These are phyloP conservation scores for Cyphomyrmex costatus DNA, from an alignment of 1,140 invertebrate genomes.

Conservation along the genomic window DNA sequence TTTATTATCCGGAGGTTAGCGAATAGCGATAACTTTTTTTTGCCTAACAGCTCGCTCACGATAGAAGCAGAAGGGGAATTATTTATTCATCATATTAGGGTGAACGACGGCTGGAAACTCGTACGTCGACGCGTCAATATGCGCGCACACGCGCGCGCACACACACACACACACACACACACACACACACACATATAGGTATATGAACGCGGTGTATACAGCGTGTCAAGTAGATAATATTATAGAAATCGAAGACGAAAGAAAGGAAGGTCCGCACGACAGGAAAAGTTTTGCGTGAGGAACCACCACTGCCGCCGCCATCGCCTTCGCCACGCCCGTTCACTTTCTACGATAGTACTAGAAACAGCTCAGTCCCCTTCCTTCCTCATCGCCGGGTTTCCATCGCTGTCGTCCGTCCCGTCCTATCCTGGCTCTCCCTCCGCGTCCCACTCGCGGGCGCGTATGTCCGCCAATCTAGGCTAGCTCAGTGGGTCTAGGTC, in stretches of 20 bases:
- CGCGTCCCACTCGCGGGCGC: constrained; percentile 48
- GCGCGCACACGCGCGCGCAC: not conserved
- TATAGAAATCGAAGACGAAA: constrained; percentile 48
- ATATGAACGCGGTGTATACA: too few relatives aligned
- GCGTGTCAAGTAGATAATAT: constrained; percentile 39
- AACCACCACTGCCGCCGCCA: constrained; percentile 3
- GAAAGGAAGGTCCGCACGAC: constrained; percentile 46
- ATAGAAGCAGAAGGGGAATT: constrained; percentile 1
- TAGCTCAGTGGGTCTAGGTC: constrained; percentile 85
- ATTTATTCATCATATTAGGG: constrained; percentile 54
- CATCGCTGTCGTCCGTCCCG: constrained; percentile 52
- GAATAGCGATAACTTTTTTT: not conserved
- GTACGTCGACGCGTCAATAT: not conserved
- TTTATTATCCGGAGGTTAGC: constrained; percentile 11
- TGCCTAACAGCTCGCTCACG: not conserved
- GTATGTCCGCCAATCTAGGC: constrained; percentile 82
- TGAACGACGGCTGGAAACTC: constrained; percentile 14
- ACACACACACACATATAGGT: not conserved
- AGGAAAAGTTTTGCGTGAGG: constrained; percentile 67
- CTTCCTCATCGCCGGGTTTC: constrained; percentile 8
- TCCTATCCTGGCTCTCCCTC: constrained; percentile 34
- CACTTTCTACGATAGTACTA: constrained; percentile 82
- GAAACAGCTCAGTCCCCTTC: constrained; percentile 64
- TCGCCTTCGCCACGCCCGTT: constrained; percentile 73
- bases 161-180: not conserved